A percentile compares a stretch with the other conserved stretches of the same genome.
Evolutionary conservation across 2,797 vertebrate genomes (phyloP).

Genomic region (Odontamblyopus rebecca): DNA sequence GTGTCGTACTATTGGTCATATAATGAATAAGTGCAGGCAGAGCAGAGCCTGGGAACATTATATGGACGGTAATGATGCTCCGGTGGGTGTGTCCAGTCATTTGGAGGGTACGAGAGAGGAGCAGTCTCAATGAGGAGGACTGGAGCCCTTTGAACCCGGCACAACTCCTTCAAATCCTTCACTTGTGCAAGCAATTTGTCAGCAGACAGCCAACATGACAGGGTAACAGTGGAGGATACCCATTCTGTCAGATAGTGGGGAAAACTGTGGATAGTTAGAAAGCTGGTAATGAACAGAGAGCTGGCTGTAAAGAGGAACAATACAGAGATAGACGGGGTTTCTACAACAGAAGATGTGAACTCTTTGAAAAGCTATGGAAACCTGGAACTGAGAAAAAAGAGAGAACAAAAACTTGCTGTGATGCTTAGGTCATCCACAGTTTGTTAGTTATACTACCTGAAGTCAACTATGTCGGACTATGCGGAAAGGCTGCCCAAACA

Average conservation of each 20-base stretch:
- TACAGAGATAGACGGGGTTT: neutral
- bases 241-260: constrained; percentile 12
- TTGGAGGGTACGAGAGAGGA: neutral
- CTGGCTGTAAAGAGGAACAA: neutral
- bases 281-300: constrained; percentile 12
- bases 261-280: constrained; percentile 13
- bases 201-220: constrained; percentile 26
- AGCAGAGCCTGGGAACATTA: neutral
- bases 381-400: neutral
- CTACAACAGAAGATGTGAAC: neutral
- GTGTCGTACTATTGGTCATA: neutral
- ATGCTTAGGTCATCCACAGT: too few species aligned
- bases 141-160: constrained; percentile 11
- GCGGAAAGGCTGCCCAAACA: too few species aligned
- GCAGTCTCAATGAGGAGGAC: constrained; percentile 24
- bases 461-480: too few species aligned
- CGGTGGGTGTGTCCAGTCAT: constrained; percentile 4
- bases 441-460: too few species aligned
- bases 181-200: constrained; percentile 38
- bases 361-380: constrained; percentile 4
- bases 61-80: neutral
- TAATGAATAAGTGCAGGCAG: constrained; percentile 3
- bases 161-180: constrained; percentile 34
- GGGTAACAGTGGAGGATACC: constrained; percentile 18
- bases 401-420: neutral